phyloP scores from a whole-genome alignment of 2,888 invertebrate genomes.

The Philhelius pedissequus region DNA sequence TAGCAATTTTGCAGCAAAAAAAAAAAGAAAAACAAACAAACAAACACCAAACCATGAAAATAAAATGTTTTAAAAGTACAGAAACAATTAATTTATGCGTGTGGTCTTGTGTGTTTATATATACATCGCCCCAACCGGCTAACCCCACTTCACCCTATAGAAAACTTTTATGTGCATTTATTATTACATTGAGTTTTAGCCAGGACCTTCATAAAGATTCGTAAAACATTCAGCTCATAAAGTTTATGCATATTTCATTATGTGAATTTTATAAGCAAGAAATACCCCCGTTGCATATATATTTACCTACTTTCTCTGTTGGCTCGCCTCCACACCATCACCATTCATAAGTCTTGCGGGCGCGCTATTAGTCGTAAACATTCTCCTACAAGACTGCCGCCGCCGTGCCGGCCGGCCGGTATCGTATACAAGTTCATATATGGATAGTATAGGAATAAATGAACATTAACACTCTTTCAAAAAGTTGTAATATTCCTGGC shows the following conservation, averaged over 20 bases:
- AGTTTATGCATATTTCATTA: constrained; percentile 44
- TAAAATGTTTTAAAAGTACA: constrained; percentile 10
- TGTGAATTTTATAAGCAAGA: constrained; percentile 27
- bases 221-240: constrained; percentile 26
- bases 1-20: constrained; percentile 1
- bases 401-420: too few species aligned
- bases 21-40: too few species aligned
- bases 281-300: constrained; percentile 31
- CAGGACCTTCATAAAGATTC: constrained; percentile 8
- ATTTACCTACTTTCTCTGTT: not conserved
- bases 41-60: constrained; percentile 17
- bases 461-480: constrained; percentile 61
- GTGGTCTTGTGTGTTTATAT: not conserved
- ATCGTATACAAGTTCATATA: not conserved
- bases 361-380: constrained; percentile 28
- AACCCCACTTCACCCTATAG: not conserved
- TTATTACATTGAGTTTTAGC: constrained; percentile 4
- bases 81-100: not conserved
- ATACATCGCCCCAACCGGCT: not conserved
- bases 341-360: not conserved
- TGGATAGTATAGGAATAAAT: constrained; percentile 25
- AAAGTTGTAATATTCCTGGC: constrained; percentile 30
- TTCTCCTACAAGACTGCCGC: constrained; percentile 3
- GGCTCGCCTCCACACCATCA: not conserved
- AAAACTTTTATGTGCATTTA: constrained; percentile 16